Evolutionary conservation across 2,888 invertebrate species (phyloP), one percentile per base, ranked within the genome.

Genomic region (Acleris laterana): DNA sequence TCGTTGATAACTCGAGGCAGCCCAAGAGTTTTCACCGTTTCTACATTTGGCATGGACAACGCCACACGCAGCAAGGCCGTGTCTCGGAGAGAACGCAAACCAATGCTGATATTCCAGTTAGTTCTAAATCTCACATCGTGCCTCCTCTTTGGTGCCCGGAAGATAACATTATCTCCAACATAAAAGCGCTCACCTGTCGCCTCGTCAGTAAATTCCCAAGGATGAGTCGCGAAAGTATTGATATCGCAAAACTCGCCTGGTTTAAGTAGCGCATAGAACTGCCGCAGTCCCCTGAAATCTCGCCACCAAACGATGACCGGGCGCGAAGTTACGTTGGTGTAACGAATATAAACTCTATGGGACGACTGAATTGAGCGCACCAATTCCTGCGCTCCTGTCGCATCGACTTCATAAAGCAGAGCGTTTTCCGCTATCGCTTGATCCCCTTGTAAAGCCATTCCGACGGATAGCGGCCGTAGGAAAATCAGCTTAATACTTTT

Each of bases 191-290:
- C 96, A 57, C 94, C 94, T 0, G 96, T 96, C 0, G 93, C 84
- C 0, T 93, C 86, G 80, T 97, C 97, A 1, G 95, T 90, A 78
- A 97, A 97, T 69, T 97, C 95, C 97, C 98, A 98, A 0, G 97
- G 96, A 87, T 98, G 98, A 0, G 95, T 95, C 16, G 95, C 94
- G 81, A 93, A 98, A 0, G 98, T 96, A 75, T 96, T 95, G 0
- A 97, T 93, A 75, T 96, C 95, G 60, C 94, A 89, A 75, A 84
- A 93, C 5, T 92, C 88, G 0, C 87, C 87, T 0, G 95, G 93
- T 0, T 83, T 79, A n/a, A 97, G 78, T 0, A 93, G 91, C 4
- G 92, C 89, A 78, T 96, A 97, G 60, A 93, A 93, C 2, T 94
- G 90, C 46, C 93, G 93, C 0, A 81, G 81, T 0, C 97, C 97